Conservation (phyloP, 2,113 vertebrate genomes). For the Ochotona princeps region DNA sequence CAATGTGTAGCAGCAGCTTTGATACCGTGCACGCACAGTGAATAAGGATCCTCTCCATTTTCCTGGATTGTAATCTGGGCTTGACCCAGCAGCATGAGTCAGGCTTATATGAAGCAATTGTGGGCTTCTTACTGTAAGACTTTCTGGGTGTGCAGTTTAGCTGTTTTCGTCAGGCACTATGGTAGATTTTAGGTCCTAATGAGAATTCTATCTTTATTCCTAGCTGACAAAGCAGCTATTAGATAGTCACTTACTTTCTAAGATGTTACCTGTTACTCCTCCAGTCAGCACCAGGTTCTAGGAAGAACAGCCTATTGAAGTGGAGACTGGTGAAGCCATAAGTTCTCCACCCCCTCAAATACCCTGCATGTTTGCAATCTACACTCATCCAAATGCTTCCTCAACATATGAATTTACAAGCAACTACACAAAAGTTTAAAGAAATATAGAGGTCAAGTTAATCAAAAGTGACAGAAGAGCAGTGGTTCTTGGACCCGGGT, state of each 20-base stretch:
- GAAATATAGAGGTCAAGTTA: neutral
- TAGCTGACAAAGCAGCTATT: neutral
- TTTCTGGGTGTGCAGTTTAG: neutral
- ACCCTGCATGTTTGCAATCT: neutral
- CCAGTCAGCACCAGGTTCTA: neutral
- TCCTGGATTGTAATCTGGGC: neutral
- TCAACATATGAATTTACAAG: neutral
- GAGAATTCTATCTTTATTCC: neutral
- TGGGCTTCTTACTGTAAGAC: neutral
- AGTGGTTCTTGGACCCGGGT: neutral
- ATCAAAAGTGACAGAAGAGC: neutral
- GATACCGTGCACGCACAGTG: too few species aligned
- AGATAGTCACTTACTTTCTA: neutral
- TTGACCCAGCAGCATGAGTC: neutral
- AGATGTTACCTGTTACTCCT: neutral
- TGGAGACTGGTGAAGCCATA: neutral
- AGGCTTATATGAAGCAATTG: neutral
- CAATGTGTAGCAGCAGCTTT: neutral
- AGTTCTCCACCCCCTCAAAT: accelerated
- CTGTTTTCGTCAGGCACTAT: neutral
- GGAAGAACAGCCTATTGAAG: neutral
- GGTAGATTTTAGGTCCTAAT: neutral
- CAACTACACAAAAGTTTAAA: neutral
- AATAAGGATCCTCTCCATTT: neutral
- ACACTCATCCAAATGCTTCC: neutral